phyloP scores from a whole-genome alignment of 2,113 vertebrate genomes.

The Cryptomyrus ogoouensis region DNA sequence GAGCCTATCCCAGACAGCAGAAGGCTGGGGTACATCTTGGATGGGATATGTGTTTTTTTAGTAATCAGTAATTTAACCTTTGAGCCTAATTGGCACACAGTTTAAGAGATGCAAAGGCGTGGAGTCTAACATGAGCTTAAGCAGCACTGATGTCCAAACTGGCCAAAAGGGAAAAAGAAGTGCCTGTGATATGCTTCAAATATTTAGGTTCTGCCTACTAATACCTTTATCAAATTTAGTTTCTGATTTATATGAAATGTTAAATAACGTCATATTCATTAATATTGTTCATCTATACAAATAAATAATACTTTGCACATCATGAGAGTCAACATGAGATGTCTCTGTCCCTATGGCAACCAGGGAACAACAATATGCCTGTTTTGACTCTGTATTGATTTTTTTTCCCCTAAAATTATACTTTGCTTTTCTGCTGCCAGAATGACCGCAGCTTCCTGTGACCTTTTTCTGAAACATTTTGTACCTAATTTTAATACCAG shows the following conservation, averaged over 20 bases:
- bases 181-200: not conserved
- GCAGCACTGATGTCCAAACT: not conserved
- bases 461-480: not conserved
- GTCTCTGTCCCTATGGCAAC: not conserved
- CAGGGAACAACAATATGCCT: not conserved
- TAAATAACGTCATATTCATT: not conserved
- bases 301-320: not conserved
- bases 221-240: not conserved
- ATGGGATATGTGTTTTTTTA: not conserved
- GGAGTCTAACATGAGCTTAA: not conserved
- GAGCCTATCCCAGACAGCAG: not conserved
- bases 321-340: not conserved
- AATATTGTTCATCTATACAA: not conserved
- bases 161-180: not conserved
- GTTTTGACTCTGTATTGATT: not conserved
- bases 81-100: not conserved
- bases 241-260: not conserved
- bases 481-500: not conserved
- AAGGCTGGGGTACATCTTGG: not conserved
- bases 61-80: not conserved
- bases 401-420: not conserved
- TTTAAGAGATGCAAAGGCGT: not conserved
- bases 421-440: not conserved
- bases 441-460: not conserved
- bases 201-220: not conserved